These are phyloP conservation scores for Spizaetus ornatus DNA, from an alignment of 2,113 vertebrate genomes.

Conservation along the genomic window DNA sequence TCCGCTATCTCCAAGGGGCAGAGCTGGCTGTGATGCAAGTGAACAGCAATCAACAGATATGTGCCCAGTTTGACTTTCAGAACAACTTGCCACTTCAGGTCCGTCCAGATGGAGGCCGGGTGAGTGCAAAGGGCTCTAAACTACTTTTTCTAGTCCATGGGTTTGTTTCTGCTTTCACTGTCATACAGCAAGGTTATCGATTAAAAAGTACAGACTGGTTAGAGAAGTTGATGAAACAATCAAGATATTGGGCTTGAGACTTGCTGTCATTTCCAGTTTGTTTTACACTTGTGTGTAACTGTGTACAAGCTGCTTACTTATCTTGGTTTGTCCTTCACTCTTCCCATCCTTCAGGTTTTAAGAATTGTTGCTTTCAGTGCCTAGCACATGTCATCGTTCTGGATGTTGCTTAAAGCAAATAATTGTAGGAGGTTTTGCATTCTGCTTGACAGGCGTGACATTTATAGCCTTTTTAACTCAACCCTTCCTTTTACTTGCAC, in stretches of 20 bases:
- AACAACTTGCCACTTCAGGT: slow-evolving; percentile 55
- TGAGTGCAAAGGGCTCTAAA: slow-evolving; percentile 38
- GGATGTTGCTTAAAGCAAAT: background rate
- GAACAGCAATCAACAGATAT: slow-evolving; percentile 64
- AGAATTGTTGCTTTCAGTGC: background rate
- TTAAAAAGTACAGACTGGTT: background rate
- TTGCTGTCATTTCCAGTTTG: background rate
- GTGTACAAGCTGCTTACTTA: background rate
- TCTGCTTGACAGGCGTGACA: background rate
- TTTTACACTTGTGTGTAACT: background rate
- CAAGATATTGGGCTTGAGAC: background rate
- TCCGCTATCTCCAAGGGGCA: slow-evolving; percentile 63
- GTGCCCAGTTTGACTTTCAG: slow-evolving; percentile 71
- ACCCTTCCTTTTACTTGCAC: background rate
- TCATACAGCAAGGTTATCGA: background rate
- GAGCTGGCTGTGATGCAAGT: slow-evolving; percentile 71
- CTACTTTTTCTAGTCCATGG: background rate
- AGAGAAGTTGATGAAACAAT: background rate
- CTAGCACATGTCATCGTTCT: background rate
- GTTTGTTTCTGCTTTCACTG: background rate
- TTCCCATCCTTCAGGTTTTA: background rate
- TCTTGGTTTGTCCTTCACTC: background rate
- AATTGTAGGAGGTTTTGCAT: background rate
- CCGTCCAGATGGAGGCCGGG: slow-evolving; percentile 41
- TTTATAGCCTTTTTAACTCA: background rate